Base-by-base conservation (phyloP, 2,113 vertebrate genomes). In the Muntiacus reevesi region DNA sequence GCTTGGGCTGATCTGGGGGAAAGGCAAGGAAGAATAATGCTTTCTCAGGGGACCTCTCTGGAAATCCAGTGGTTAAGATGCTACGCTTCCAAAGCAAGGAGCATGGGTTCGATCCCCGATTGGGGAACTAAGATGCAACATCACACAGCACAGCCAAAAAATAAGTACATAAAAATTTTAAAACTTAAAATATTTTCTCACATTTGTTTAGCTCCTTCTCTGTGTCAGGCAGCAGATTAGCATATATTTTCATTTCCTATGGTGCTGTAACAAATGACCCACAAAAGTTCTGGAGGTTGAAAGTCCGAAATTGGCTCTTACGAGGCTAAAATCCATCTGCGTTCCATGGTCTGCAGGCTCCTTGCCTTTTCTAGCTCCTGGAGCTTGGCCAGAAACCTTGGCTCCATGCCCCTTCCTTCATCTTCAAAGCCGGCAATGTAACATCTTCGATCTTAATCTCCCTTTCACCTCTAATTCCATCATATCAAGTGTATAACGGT, bases 401-500 rank as follows among this genome's bases (percentile, higher is more conserved):
- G 30, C 62, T 28, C 21, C 1, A 3, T 45, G 57, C 4, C 2
- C 4, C 50, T 43, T 60, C 67, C 67, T 64, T 50, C 71, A 3
- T 15, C 71, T 74, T 30, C 43, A 30, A 33, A 71, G 87, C 67
- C 7, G 8, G 67, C 79, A 55, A 15, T 0, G 0, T 3, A 13
- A n/a, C 19, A 5, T 45, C 86, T 59, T 55, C 0, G 0, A 1
- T 19, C 43, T 45, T 62, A n/a, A 23, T 78, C 82, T 28, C 4
- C 52, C 13, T 10, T 13, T 2, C 7, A 15, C 33, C 16, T 57
- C 43, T 62, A 5, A 19, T 16, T 12, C 28, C 36, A 5, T 10
- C 3, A 1, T 8, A 33, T 27, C 7, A 23, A 17, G 45, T 28
- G 15, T 28, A 8, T 33, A 2, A 16, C 43, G 2, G 33, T 11